Evolutionary conservation across 2,888 invertebrate genomes (phyloP).

Genomic region (Caenorhabditis afra): DNA sequence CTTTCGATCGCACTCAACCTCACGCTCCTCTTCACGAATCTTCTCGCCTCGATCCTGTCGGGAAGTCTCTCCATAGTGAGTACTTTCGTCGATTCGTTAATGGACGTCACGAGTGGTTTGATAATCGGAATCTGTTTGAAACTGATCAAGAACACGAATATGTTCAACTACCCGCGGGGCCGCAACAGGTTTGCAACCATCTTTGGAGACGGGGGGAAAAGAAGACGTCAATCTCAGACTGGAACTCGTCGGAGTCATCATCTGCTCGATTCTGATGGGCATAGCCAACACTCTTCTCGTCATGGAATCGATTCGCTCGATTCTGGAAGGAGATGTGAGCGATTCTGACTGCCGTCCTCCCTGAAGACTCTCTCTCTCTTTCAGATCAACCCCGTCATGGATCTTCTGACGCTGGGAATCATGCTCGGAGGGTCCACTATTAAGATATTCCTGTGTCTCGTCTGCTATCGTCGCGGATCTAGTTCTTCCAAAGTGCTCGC

Average conservation of each 20-base stretch:
- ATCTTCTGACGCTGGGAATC: conserved; percentile 71
- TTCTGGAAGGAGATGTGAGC: conserved; percentile 58
- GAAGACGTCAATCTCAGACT: conserved; percentile 70
- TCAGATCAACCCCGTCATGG: conserved; percentile 77
- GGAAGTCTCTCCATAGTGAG: conserved; percentile 83
- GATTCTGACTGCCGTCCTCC: neutral
- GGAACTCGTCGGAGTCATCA: conserved; percentile 82
- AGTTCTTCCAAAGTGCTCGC: conserved; percentile 77
- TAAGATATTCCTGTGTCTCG: conserved; percentile 74
- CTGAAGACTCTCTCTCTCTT: conserved; percentile 15
- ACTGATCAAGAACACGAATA: conserved; percentile 75
- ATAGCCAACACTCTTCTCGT: conserved; percentile 79
- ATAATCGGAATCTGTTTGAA: conserved; percentile 78
- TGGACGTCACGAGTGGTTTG: conserved; percentile 82
- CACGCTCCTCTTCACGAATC: conserved; percentile 73
- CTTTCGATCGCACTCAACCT: conserved; percentile 75
- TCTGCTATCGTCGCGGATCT: conserved; percentile 75
- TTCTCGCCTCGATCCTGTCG: conserved; percentile 81
- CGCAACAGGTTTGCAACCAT: conserved; percentile 42
- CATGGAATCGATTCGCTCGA: conserved; percentile 63
- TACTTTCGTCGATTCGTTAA: conserved; percentile 82
- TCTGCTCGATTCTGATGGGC: conserved; percentile 82
- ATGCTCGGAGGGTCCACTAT: conserved; percentile 72
- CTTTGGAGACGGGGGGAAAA: neutral
- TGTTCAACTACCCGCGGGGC: conserved; percentile 77